Evolutionary conservation across 2,888 invertebrate genomes (phyloP).

Genomic region (Neuroscelio doddi): DNA sequence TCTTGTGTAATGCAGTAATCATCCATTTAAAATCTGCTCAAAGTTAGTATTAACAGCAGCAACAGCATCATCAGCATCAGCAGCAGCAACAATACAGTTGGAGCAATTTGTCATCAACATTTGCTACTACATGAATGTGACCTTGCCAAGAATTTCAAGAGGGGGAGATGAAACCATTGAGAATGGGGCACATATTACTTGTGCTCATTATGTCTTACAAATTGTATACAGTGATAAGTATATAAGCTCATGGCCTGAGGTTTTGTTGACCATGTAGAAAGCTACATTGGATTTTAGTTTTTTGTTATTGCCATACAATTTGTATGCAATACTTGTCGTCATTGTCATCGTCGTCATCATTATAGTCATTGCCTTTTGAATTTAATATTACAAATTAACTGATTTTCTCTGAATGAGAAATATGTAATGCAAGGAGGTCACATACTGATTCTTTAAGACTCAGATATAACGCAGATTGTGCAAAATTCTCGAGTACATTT

Average conservation of each 20-base stretch:
- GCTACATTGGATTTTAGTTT: conserved; percentile 5
- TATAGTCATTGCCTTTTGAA: too few species aligned
- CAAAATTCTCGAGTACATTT: conserved; percentile 20
- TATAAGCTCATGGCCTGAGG: conserved; percentile 27
- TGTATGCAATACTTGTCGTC: conserved; percentile 35
- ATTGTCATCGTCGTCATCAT: too few species aligned
- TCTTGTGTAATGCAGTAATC: conserved; percentile 51
- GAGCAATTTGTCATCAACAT: conserved; percentile 63
- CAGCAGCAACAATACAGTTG: too few species aligned
- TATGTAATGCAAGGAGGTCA: conserved; percentile 24
- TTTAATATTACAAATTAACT: conserved; percentile 30
- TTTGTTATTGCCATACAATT: conserved; percentile 26
- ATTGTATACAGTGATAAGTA: conserved; percentile 28
- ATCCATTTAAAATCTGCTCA: conserved; percentile 53
- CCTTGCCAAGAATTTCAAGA: conserved; percentile 66
- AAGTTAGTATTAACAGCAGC: too few species aligned
- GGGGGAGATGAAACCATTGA: conserved; percentile 53
- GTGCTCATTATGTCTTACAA: conserved; percentile 29
- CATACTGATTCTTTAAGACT: conserved; percentile 30
- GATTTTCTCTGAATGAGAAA: conserved; percentile 30
- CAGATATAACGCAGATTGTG: conserved; percentile 37
- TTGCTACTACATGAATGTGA: conserved; percentile 67
- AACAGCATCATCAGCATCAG: too few species aligned
- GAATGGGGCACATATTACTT: conserved; percentile 46
- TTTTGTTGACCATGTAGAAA: conserved; percentile 27